phyloP scores from a whole-genome alignment of 2,797 vertebrate species.

The Acrossocheilus fasciatus region DNA sequence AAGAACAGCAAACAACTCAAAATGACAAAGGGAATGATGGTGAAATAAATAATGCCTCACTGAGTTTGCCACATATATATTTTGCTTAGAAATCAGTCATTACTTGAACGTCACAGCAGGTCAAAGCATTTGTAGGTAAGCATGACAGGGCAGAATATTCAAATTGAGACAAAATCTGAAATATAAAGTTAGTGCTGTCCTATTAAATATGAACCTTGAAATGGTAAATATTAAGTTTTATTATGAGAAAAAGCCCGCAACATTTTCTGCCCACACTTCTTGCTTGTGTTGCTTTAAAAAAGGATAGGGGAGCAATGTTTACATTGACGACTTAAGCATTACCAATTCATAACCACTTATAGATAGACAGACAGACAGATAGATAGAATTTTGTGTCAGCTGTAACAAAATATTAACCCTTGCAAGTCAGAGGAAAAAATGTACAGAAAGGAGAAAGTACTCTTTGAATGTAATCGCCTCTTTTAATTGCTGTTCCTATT shows the following conservation, averaged over 20 bases:
- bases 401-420: neutral
- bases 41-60: slow-evolving; percentile 54
- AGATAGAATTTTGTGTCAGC: neutral
- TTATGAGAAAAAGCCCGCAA: neutral
- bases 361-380: neutral
- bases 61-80: slow-evolving; percentile 22
- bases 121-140: slow-evolving; percentile 56
- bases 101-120: slow-evolving; percentile 50
- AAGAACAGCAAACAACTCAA: neutral
- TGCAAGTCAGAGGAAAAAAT: neutral
- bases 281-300: neutral
- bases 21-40: neutral
- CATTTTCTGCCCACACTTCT: neutral
- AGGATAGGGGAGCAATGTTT: neutral
- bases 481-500: neutral
- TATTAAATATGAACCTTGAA: neutral
- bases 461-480: neutral
- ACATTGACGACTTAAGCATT: neutral
- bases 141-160: neutral
- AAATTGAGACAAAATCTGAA: neutral
- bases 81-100: slow-evolving; percentile 62
- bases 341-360: neutral
- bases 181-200: neutral
- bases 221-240: neutral
- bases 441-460: neutral